phyloP scores from a whole-genome alignment of 2,888 invertebrate species.

The Allolobophora icterica region DNA sequence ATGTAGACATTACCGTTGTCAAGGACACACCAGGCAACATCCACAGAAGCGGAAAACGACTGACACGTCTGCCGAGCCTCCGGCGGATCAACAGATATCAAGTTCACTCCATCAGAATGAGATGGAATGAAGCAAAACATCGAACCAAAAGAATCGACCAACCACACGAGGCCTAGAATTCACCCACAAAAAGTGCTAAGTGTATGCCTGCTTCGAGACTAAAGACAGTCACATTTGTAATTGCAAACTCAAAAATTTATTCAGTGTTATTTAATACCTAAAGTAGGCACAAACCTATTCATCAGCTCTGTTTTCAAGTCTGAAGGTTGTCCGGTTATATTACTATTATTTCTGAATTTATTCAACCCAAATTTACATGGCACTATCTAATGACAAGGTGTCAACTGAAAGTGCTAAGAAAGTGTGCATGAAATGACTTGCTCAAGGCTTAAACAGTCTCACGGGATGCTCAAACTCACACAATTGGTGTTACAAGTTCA shows the following conservation, averaged over 20 bases:
- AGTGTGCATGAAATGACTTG: too few species aligned
- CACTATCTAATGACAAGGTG: too few species aligned
- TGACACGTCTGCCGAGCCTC: background rate
- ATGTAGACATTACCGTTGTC: slow-evolving; percentile 28
- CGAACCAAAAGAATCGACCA: background rate
- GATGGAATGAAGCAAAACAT: slow-evolving; percentile 21
- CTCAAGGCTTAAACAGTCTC: too few species aligned
- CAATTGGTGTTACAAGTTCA: background rate
- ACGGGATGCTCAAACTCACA: too few species aligned
- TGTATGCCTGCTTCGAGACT: background rate
- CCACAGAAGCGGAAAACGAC: slow-evolving; percentile 19
- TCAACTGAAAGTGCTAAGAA: too few species aligned
- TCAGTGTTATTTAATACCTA: too few species aligned
- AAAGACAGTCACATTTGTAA: background rate
- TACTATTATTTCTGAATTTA: too few species aligned
- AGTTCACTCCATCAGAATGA: background rate
- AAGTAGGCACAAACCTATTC: too few species aligned
- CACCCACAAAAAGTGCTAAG: background rate
- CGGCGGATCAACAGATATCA: slow-evolving; percentile 27
- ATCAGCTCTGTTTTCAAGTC: too few species aligned
- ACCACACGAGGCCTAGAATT: background rate
- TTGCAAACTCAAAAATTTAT: too few species aligned
- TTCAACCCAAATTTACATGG: too few species aligned
- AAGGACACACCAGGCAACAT: slow-evolving; percentile 30
- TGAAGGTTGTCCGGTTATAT: too few species aligned